Evolutionary conservation across 2,888 invertebrate species (phyloP), one percentile per base, ranked within the genome.

Genomic region (Amphimallon solstitiale): DNA sequence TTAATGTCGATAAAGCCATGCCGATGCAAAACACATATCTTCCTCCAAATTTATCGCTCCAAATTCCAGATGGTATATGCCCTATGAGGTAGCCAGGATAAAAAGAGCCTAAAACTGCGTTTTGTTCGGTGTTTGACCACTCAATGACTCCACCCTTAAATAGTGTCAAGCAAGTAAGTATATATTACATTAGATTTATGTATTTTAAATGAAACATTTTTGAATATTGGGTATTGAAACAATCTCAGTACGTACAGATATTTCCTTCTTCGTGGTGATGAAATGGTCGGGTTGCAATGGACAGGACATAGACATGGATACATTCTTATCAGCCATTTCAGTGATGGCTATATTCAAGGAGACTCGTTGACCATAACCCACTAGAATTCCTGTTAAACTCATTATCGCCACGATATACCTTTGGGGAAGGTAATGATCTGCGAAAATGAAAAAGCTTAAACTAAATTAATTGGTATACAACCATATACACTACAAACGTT

Each of bases 71-170:
- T 7, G 69, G 69, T 29, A 69, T 7, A 29, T 69, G 69, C 0
- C 65, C 60, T 14, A 67, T 15, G 7, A 67, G 43, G 23, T 68
- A 69, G 21, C 69, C 69, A 9, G 63, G 56, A 43, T 63, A 69
- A 23, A 68, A 69, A 4, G 61, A 49, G 15, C 63, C 63, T 37
- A 69, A 38, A 2, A 67, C 59, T 34, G 23, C 48, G 10, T 51
- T 63, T 61, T 52, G 51, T 23, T 54, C 29, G 7, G 29, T 12
- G 40, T 62, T 49, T 14, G 45, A 17, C 66, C 66, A 66, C n/a
- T 21, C 9, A 29, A 63, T 62, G 10, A 54, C 59, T 15, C 66
- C 66, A 7, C 66, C 66, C 56, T 66, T 19, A 48, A 62, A 46
- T 10, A 12, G 1, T 14, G 14, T n/a, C n/a, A n/a, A n/a, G n/a